Evolutionary conservation across 1,140 invertebrate species (phyloP), one percentile per base, ranked within the genome.

Genomic region (Camponotus vicinus): DNA sequence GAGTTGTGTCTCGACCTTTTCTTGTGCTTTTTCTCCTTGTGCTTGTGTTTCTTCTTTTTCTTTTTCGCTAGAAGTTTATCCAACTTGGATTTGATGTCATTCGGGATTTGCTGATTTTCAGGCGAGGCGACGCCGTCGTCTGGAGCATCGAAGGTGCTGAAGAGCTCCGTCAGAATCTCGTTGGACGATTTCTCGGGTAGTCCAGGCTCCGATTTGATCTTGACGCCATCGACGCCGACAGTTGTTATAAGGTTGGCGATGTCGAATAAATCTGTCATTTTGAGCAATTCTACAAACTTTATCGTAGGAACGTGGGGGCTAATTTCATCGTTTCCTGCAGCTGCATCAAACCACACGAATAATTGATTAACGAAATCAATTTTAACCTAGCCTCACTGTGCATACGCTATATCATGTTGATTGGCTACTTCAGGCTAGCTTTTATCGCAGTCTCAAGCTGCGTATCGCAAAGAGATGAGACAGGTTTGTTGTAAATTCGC

Each of bases 101-200:
- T 79, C 77, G 79, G 52, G 84, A 87, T 79, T 91, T 95, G 94
- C 92, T 93, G 86, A 15, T 85, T 91, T 3, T 77, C 80, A 55
- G 88, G 92, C 27, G 87, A 94, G 49, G 45, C 67, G 18, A 89
- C 78, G 11, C 83, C 86, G 9, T 90, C 89, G 59, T 93, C 93
- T n/a, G 93, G 27, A 4, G 79, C 32, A 80, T 97, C 97, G 90
- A 97, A 97, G 5, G 97, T 97, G 71, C 96, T 96, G 90, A 98
- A 98, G 0, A 98, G 95, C 93, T 98, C 97, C 0, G 97, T 97
- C 8, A 98, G 95, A 91, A 98, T 98, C 92, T 98, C 97, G 92
- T 97, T 97, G 0, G 97, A 98, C 5, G 97, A 97, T 91, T 97
- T 97, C 73, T 95, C 94, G 0, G 95, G 95, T 9, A 95, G 55